Percentiles rank a stretch among this genome's conserved stretches.
phyloP scores from a whole-genome alignment of 2,113 vertebrate species.

The Oreochromis tanganicae region DNA sequence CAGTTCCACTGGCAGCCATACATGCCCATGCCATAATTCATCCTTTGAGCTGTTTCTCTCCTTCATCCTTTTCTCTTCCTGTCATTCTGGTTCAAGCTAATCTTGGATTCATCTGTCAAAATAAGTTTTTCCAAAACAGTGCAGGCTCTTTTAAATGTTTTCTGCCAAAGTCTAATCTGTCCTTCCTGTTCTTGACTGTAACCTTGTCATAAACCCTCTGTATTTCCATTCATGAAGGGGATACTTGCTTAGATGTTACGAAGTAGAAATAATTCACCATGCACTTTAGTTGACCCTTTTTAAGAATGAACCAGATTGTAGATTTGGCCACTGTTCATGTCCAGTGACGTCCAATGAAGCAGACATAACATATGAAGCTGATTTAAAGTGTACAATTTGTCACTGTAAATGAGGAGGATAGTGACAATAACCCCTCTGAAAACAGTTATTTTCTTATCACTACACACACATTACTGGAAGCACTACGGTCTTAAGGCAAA shows the following conservation, averaged over 20 bases:
- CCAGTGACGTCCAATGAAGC: not conserved
- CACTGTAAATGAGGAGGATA: not conserved
- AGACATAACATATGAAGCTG: not conserved
- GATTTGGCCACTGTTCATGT: not conserved
- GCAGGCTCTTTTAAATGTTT: not conserved
- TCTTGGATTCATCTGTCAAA: not conserved
- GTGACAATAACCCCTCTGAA: not conserved
- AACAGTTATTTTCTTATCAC: not conserved
- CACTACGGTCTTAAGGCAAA: fast-evolving
- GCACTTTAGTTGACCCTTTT: not conserved
- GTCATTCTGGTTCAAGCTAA: not conserved
- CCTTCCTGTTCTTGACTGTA: not conserved
- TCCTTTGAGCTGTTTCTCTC: not conserved
- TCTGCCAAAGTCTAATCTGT: not conserved
- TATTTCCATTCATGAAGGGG: not conserved
- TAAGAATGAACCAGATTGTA: not conserved
- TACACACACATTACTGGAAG: not conserved
- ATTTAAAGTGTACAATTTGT: not conserved
- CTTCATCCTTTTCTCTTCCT: not conserved
- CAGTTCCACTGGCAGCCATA: not conserved
- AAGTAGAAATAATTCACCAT: not conserved
- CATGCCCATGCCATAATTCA: not conserved
- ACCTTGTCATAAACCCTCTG: not conserved
- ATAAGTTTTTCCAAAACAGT: not conserved
- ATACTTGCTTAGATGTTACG: not conserved